Percentiles rank a stretch among this genome's conserved stretches.
Conservation (phyloP, 2,888 invertebrate species). For the Diogma glabrata region DNA sequence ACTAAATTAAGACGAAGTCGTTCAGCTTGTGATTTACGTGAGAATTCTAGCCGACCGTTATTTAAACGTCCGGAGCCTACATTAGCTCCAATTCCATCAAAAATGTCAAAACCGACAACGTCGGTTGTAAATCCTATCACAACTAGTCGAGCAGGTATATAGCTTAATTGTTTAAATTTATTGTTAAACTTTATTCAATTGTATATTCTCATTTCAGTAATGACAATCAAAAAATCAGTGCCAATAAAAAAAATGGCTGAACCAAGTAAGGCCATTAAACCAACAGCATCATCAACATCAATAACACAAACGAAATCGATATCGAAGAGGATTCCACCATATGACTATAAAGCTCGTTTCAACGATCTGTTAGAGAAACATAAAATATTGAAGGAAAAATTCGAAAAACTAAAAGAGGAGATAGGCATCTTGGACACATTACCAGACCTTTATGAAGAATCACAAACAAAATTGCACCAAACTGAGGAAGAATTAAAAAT, state of each 20-base stretch:
- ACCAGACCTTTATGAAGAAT: conserved; percentile 41
- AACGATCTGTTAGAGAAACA: conserved; percentile 48
- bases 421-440: conserved; percentile 39
- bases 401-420: conserved; percentile 40
- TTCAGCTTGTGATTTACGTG: conserved; percentile 27
- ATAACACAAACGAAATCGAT: conserved; percentile 22
- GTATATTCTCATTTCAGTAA: not conserved
- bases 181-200: not conserved
- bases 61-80: conserved; percentile 27
- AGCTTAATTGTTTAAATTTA: not conserved
- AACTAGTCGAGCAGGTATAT: not conserved
- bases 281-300: conserved; percentile 13
- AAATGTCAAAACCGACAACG: conserved; percentile 23
- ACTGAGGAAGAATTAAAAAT: conserved; percentile 27
- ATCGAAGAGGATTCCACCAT: conserved; percentile 46
- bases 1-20: conserved; percentile 19
- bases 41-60: conserved; percentile 20
- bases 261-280: conserved; percentile 14
- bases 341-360: conserved; percentile 54
- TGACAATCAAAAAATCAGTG: too few species aligned
- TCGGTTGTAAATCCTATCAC: too few species aligned
- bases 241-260: too few species aligned
- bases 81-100: conserved; percentile 27
- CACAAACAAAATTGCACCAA: conserved; percentile 28
- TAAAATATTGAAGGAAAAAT: conserved; percentile 41